Percentiles rank a stretch among this genome's conserved stretches.
phyloP scores from a whole-genome alignment of 2,888 invertebrate species.

The Leptinotarsa rubiginosa region DNA sequence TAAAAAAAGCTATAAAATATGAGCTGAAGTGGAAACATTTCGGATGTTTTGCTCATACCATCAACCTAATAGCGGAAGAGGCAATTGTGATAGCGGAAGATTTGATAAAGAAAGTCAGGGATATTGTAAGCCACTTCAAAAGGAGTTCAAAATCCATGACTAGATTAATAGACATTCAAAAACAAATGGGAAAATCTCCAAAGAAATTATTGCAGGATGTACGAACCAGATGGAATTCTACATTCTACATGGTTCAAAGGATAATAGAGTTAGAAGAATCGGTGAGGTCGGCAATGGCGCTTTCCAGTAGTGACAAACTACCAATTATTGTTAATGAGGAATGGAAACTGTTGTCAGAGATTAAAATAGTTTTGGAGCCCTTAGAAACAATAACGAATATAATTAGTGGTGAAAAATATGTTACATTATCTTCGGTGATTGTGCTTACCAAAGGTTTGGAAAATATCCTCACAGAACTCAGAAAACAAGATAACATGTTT shows the following conservation, averaged over 20 bases:
- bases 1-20: constrained; percentile 43
- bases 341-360: constrained; percentile 42
- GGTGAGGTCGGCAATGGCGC: constrained; percentile 43
- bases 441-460: constrained; percentile 45
- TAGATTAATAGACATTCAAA: constrained; percentile 31
- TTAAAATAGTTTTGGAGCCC: constrained; percentile 46
- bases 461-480: constrained; percentile 21
- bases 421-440: constrained; percentile 45
- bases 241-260: constrained; percentile 48
- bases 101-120: constrained; percentile 17
- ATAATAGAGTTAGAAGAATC: constrained; percentile 40
- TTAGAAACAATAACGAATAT: constrained; percentile 47
- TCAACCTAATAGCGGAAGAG: constrained; percentile 42
- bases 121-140: constrained; percentile 45
- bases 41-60: constrained; percentile 48
- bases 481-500: constrained; percentile 22
- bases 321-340: constrained; percentile 43
- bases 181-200: constrained; percentile 24
- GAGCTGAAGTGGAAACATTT: constrained; percentile 44
- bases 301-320: constrained; percentile 26
- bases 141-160: constrained; percentile 41
- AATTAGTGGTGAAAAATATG: constrained; percentile 44
- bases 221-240: constrained; percentile 48
- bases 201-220: constrained; percentile 45
- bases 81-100: constrained; percentile 1